These are phyloP conservation scores for Apis florea DNA, from an alignment of 1,140 invertebrate genomes.

Conservation along the genomic window DNA sequence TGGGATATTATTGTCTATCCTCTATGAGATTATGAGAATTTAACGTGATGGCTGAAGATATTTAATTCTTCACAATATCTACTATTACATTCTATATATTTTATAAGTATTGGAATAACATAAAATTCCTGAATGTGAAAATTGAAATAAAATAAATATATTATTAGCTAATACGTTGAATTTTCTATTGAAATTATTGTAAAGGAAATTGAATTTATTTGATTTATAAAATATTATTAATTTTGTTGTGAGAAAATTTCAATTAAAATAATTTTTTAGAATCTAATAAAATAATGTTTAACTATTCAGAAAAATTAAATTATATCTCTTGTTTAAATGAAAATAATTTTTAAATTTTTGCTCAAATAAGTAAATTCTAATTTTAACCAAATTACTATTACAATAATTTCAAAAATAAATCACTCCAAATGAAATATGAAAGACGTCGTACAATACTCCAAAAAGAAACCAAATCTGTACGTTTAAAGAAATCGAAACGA, in stretches of 20 bases:
- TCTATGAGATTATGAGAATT: too few species aligned
- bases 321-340: too few species aligned
- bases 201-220: not conserved
- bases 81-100: too few species aligned
- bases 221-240: too few species aligned
- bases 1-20: too few species aligned
- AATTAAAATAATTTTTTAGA: not conserved
- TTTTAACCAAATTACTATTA: not conserved
- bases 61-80: too few species aligned
- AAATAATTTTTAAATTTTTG: not conserved
- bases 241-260: not conserved
- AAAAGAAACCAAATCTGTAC: not conserved
- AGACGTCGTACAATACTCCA: not conserved
- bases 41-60: too few species aligned
- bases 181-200: not conserved
- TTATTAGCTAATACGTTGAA: too few species aligned
- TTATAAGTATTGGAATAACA: too few species aligned
- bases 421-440: not conserved
- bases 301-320: not conserved
- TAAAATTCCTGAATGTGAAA: too few species aligned
- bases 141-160: too few species aligned
- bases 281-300: not conserved
- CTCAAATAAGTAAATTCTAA: too few species aligned
- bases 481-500: slow-evolving; percentile 25
- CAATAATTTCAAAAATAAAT: not conserved